phyloP scores from a whole-genome alignment of 2,113 vertebrate species.

The Cyprinus carpio region DNA sequence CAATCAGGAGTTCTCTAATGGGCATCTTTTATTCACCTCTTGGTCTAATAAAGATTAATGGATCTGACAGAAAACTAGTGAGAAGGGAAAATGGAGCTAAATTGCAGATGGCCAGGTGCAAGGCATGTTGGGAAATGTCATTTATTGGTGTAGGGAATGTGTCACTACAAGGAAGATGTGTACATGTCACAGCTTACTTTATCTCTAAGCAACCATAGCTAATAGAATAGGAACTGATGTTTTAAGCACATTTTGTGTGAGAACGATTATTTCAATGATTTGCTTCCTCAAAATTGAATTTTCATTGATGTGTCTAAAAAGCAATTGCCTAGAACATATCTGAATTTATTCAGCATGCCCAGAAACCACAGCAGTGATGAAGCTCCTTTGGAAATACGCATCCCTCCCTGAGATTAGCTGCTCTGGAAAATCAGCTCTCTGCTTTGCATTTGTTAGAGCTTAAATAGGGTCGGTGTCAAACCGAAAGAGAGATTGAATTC shows the following conservation, averaged over 20 bases:
- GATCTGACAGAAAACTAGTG: neutral
- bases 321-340: constrained; percentile 3
- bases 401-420: neutral
- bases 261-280: neutral
- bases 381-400: neutral
- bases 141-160: neutral
- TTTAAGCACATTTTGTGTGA: neutral
- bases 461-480: neutral
- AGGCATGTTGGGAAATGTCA: neutral
- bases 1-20: neutral
- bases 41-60: neutral
- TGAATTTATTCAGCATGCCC: neutral
- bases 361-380: constrained; percentile 12
- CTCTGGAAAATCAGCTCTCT: constrained; percentile 12
- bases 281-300: constrained; percentile 5
- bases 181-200: neutral
- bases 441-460: neutral
- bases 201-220: neutral
- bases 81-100: neutral
- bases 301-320: constrained; percentile 1
- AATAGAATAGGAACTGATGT: constrained; percentile 12
- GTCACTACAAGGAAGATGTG: neutral
- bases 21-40: neutral
- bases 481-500: neutral
- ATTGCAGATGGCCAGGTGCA: neutral